Evolutionary conservation across 2,888 invertebrate genomes (phyloP).

Genomic region (Flabesymbios commensalis): DNA sequence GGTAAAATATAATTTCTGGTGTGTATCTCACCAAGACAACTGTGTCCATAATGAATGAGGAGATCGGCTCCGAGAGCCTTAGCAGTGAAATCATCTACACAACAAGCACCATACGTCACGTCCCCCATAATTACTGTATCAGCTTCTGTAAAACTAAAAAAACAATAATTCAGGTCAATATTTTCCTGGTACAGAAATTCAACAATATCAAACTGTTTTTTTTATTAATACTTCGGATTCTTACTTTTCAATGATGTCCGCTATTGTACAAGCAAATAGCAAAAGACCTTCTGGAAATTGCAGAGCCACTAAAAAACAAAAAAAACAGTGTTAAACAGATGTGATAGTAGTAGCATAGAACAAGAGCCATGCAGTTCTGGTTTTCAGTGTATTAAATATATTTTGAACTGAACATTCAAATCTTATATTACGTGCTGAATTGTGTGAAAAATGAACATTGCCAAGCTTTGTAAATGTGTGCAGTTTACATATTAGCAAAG

Average conservation of each 20-base stretch:
- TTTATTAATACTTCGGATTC: no score
- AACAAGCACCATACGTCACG: constrained; percentile 99
- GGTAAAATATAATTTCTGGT: no score
- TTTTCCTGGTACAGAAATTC: no score
- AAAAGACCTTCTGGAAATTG: constrained; percentile 96
- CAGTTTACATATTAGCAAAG: no score
- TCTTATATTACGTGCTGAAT: no score
- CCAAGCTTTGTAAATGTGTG: no score
- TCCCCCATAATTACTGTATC: constrained; percentile 97
- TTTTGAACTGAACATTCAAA: no score
- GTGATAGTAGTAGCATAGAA: not conserved
- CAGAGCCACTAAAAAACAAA: constrained; percentile 73
- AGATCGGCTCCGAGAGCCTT: constrained; percentile 86
- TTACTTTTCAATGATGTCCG: constrained; percentile 82
- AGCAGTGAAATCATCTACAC: constrained; percentile 95
- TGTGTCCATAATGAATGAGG: constrained; percentile 96
- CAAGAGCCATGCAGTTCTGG: no score
- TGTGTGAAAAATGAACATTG: no score
- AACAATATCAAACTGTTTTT: no score
- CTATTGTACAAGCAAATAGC: constrained; percentile 88
- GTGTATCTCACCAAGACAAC: constrained; percentile 75
- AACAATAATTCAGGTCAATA: not conserved
- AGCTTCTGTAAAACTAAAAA: constrained; percentile 74
- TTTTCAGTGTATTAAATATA: no score
- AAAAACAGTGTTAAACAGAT: not conserved